Evolutionary conservation across 2,888 invertebrate species (phyloP).

Genomic region (Quadroppia sp.): DNA sequence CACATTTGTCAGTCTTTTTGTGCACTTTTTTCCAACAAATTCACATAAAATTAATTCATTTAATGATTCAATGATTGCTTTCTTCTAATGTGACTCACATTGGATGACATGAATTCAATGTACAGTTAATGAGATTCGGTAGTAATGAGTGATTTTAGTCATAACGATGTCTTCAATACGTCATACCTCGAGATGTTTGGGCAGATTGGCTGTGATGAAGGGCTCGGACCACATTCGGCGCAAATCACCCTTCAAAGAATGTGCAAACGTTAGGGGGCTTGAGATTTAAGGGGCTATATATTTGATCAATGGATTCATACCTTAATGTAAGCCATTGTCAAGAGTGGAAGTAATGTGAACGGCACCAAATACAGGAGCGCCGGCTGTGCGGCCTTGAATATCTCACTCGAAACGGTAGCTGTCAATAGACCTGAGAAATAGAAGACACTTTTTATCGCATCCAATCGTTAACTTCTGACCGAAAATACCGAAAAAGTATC

Average conservation of each 20-base stretch:
- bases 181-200: conserved; percentile 75
- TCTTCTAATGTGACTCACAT: background rate
- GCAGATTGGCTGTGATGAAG: conserved; percentile 74
- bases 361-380: conserved; percentile 95
- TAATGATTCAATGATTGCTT: conserved; percentile 14
- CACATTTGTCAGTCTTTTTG: background rate
- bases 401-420: conserved; percentile 93
- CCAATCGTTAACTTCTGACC: background rate
- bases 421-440: conserved; percentile 66
- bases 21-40: background rate
- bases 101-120: conserved; percentile 11
- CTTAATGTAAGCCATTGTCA: conserved; percentile 97
- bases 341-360: conserved; percentile 88
- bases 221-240: conserved; percentile 98
- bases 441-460: background rate
- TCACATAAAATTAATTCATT: background rate
- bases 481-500: conserved; percentile 81
- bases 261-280: too few species aligned
- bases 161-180: conserved; percentile 15
- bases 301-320: conserved; percentile 56
- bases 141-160: background rate
- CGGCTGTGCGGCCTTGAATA: conserved; percentile 97
- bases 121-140: conserved; percentile 18
- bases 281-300: background rate
- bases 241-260: conserved; percentile 88